Percentiles rank a stretch among this genome's conserved stretches.
These are phyloP conservation scores for Portevinia maculata DNA, from an alignment of 2,888 invertebrate genomes.

Conservation along the genomic window DNA sequence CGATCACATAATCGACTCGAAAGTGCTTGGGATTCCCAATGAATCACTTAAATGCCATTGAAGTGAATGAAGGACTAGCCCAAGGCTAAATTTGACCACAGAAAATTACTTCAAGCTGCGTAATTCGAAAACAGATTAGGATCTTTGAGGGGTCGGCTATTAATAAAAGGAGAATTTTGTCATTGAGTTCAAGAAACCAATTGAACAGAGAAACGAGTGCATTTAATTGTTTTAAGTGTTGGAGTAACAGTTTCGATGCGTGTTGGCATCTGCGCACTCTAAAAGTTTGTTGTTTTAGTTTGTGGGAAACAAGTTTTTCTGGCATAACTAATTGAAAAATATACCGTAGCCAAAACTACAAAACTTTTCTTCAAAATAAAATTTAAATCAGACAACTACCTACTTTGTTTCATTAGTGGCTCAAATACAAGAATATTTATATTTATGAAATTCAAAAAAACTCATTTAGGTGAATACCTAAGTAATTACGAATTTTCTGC, in stretches of 20 bases:
- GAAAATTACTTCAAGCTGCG: not conserved
- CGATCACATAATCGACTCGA: constrained; percentile 57
- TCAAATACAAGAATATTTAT: too few species aligned
- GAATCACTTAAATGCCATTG: constrained; percentile 19
- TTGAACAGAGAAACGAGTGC: constrained; percentile 12
- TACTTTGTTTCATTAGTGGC: too few species aligned
- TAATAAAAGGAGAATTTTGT: constrained; percentile 24
- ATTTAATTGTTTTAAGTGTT: constrained; percentile 20
- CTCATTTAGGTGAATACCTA: too few species aligned
- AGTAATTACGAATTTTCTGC: too few species aligned
- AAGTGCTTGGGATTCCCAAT: constrained; percentile 32
- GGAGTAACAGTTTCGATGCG: not conserved
- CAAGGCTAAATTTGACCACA: constrained; percentile 36
- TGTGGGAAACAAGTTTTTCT: too few species aligned
- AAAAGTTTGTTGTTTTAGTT: not conserved
- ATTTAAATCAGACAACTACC: too few species aligned
- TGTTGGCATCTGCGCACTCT: not conserved
- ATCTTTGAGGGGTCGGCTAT: not conserved
- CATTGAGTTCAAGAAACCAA: constrained; percentile 45
- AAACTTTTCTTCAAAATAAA: too few species aligned
- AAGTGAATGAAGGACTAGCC: constrained; percentile 23
- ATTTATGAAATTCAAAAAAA: too few species aligned
- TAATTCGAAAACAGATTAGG: constrained; percentile 15
- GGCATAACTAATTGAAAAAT: too few species aligned
- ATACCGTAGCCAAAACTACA: too few species aligned